Percentiles rank a stretch among this genome's conserved stretches.
These are phyloP conservation scores for Ceratosolen solmsi DNA, from an alignment of 1,140 invertebrate genomes.

Conservation along the genomic window DNA sequence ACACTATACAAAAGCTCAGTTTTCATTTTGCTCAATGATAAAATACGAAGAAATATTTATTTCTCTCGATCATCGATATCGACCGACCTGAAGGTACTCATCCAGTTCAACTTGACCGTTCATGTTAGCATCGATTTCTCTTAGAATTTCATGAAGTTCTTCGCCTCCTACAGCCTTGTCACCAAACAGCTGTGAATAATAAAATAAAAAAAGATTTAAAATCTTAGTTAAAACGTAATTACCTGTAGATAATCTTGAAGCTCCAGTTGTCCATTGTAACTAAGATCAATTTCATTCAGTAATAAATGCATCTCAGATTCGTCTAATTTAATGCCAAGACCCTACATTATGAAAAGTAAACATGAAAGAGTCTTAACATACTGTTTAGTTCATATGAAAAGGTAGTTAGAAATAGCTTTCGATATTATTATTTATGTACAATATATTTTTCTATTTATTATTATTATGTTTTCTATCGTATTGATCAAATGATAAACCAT, in stretches of 20 bases:
- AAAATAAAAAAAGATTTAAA: slow-evolving; percentile 65
- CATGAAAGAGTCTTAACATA: slow-evolving; percentile 55
- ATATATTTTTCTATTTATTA: too few relatives aligned
- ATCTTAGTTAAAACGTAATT: slow-evolving; percentile 66
- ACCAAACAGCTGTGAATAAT: slow-evolving; percentile 84
- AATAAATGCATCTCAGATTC: slow-evolving; percentile 79
- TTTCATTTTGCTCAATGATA: background rate
- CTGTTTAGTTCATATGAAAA: too few relatives aligned
- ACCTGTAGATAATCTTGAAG: slow-evolving; percentile 84
- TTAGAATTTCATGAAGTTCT: slow-evolving; percentile 96
- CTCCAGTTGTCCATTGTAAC: slow-evolving; percentile 82
- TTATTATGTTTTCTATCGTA: too few relatives aligned
- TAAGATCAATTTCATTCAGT: slow-evolving; percentile 80
- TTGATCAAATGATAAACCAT: too few relatives aligned
- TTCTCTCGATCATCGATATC: slow-evolving; percentile 42
- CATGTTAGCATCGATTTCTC: slow-evolving; percentile 99
- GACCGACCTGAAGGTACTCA: slow-evolving; percentile 96
- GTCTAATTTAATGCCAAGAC: slow-evolving; percentile 77
- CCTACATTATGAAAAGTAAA: slow-evolving; percentile 69
- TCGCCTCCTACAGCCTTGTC: slow-evolving; percentile 93
- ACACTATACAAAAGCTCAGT: slow-evolving; percentile 38
- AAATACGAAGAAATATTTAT: background rate
- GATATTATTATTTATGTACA: too few relatives aligned
- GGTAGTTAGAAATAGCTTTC: too few relatives aligned
- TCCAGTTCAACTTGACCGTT: slow-evolving; percentile 99